Conservation (phyloP, 2,797 vertebrate species). For the Megalops cyprinoides region DNA sequence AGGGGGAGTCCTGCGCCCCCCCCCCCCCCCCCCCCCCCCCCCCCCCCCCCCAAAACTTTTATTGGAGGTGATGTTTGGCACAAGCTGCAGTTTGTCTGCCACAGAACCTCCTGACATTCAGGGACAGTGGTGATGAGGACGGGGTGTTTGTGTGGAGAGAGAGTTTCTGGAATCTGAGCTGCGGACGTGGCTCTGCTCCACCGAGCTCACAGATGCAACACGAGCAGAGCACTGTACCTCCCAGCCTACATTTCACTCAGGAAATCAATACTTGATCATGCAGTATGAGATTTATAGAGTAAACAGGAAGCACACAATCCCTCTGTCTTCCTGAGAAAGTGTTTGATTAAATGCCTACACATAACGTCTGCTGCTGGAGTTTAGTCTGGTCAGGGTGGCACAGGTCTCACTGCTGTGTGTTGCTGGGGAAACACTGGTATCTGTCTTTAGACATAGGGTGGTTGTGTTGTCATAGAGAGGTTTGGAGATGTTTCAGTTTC, state of each 20-base stretch:
- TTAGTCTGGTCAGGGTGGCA: too few species aligned
- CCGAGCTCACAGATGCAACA: too few species aligned
- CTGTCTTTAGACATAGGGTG: too few species aligned
- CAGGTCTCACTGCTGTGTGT: too few species aligned
- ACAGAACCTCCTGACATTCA: too few species aligned
- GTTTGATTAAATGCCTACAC: not conserved
- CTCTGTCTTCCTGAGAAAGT: not conserved
- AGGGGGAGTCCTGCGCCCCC: not conserved
- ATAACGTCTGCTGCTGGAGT: not conserved
- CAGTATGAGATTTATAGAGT: not conserved
- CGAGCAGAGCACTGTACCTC: not conserved
- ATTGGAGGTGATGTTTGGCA: constrained; percentile 9
- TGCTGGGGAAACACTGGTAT: not conserved
- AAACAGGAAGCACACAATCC: not conserved
- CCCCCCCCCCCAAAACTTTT: too few species aligned
- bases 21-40: too few species aligned
- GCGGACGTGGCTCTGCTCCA: too few species aligned
- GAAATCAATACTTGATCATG: not conserved
- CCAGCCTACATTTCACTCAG: not conserved
- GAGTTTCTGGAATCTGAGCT: not conserved
- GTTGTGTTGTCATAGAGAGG: too few species aligned
- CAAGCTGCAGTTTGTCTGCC: not conserved
- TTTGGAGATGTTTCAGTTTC: too few species aligned
- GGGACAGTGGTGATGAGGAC: not conserved
- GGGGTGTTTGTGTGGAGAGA: not conserved